Evolutionary conservation across 2,888 invertebrate genomes (phyloP), one percentile per base, ranked within the genome.

Genomic region (Globia sparganii): DNA sequence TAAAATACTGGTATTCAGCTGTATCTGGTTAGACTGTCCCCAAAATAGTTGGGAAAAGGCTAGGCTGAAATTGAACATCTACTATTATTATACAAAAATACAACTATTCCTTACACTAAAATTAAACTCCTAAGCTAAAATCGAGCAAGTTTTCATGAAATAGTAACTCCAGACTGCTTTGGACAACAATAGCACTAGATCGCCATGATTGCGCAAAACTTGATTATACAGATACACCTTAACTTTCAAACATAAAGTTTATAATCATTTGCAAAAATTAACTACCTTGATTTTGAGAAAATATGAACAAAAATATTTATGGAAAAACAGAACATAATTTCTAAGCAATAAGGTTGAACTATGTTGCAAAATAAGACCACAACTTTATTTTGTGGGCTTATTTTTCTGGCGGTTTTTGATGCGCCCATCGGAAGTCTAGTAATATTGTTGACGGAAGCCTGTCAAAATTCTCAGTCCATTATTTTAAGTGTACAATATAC

Each of bases 401-500:
- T 56, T 56, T 56, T 56, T 56, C n/a, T 4, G n/a, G 53, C 4
- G 4, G 11, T 13, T 53, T 53, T 56, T 53, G 25, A 25, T 53
- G 25, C 4, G 1, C 8, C n/a, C 25, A 11, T 56, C n/a, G 1
- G n/a, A 56, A n/a, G 25, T 11, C 53, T 56, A 56, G 11, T 56
- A n/a, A 4, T n/a, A n/a, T n/a, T n/a, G 53, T 56, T 56, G 1
- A n/a, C 1, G 4, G 4, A n/a, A 56, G 53, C 0, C 15, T 77
- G 67, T 62, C 28, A 43, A 43, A 58, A 43, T 40, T 25, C 6
- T 82, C 77, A 82, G 79, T 80, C 77, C 83, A 81, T 81, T 75
- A 75, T 49, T 76, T 40, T 34, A n/a, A n/a, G 76, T 75, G 40
- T 76, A 79, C 83, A 87, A 78, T 85, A 82, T 78, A 82, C 76